Evolutionary conservation across 1,140 invertebrate species (phyloP), one percentile per base, ranked within the genome.

Genomic region (Bemisia tabaci): DNA sequence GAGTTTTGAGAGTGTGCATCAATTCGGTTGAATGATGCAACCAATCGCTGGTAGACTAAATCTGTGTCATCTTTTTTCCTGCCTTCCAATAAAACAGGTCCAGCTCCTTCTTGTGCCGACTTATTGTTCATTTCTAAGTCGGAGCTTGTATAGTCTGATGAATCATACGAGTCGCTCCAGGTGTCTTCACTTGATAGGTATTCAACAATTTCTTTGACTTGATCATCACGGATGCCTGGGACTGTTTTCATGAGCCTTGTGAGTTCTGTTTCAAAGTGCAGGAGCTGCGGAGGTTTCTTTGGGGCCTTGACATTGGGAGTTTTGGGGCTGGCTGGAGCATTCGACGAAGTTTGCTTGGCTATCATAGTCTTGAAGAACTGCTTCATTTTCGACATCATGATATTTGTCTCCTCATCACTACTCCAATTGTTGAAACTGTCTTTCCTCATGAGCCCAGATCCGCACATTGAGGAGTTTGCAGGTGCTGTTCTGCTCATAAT

Each of bases 371-470:
- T 93, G 75, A 94, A 93, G 75, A 94, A 92, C 70, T 92, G 89
- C 2, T 90, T 80, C 89, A 94, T 92, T 79, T 93, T 94, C 12
- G 87, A 90, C 91, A 95, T 94, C 91, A 95, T 94, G 11, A 94
- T 76, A 76, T 95, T 95, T 0, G 92, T 94, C 77, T 94, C 92
- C 75, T 94, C 91, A 73, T 94, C 91, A 0, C 91, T 93, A 60
- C 90, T 92, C 91, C 91, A 94, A 72, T 93, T 92, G 73, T 93
- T 92, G 76, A 94, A 94, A 73, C 90, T 92, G 75, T 94, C 91
- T 76, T 92, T 92, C 26, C 91, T 81, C 2, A 84, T 85, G 0
- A 92, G 74, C 12, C 82, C 81, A 25, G 81, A 69, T n/a, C 73
- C 74, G 26, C 73, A 72, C 23, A 73, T 66, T 22, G 72, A 65